These are phyloP conservation scores for Zonitis immaculata DNA, from an alignment of 2,888 invertebrate species.

Conservation along the genomic window DNA sequence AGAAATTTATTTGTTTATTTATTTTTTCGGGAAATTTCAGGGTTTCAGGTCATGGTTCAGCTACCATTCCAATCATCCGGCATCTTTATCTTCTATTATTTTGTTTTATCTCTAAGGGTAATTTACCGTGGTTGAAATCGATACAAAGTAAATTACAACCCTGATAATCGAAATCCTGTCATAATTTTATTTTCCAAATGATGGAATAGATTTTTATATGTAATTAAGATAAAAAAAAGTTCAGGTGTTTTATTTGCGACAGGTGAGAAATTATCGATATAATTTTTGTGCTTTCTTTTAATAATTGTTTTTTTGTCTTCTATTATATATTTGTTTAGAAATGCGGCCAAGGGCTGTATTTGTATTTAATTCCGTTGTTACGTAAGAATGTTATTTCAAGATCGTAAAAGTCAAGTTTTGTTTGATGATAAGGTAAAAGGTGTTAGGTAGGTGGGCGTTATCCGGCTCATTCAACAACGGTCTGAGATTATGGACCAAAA, in stretches of 20 bases:
- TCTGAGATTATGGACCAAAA: not conserved
- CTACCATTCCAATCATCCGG: constrained; percentile 31
- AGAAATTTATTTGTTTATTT: no score
- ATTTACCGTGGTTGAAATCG: no score
- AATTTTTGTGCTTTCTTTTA: no score
- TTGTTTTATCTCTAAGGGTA: no score
- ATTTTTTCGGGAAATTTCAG: not conserved
- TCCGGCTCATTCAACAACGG: not conserved
- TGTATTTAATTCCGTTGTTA: not conserved
- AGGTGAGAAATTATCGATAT: not conserved
- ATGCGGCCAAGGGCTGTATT: not conserved
- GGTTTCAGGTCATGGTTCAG: constrained; percentile 27
- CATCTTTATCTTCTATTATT: no score
- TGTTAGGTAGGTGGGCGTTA: not conserved
- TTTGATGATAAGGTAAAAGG: not conserved
- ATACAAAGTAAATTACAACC: no score
- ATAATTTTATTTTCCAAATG: not conserved
- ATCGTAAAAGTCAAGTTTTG: not conserved
- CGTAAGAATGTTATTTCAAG: not conserved
- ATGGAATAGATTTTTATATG: no score
- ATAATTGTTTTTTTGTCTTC: no score
- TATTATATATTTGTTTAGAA: not conserved
- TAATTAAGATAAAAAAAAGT: not conserved
- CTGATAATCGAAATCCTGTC: no score
- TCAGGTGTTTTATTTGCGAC: not conserved